phyloP scores from a whole-genome alignment of 1,140 invertebrate genomes.

The Drosophila obscura region DNA sequence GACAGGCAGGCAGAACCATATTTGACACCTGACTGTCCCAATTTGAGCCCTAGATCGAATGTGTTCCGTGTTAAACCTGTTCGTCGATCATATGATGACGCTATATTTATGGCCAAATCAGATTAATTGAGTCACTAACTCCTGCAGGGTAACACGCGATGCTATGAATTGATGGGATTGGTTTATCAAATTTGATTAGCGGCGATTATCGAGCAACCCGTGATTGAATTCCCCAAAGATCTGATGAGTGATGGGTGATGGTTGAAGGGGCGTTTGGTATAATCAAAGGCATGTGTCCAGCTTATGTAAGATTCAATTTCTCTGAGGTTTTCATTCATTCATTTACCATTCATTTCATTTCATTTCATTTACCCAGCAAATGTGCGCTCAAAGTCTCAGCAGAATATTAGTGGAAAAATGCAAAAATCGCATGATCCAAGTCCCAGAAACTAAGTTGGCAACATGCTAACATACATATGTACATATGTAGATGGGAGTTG shows the following conservation, averaged over 20 bases:
- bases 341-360: no score
- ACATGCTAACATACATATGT: background rate
- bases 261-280: background rate
- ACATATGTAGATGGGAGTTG: no score
- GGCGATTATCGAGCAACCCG: slow-evolving; percentile 31
- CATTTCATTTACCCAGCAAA: background rate
- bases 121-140: slow-evolving; percentile 28
- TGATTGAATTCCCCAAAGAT: slow-evolving; percentile 16
- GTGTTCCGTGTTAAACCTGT: background rate
- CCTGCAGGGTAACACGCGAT: slow-evolving; percentile 21
- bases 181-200: slow-evolving; percentile 49
- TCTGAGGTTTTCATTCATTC: slow-evolving; percentile 1
- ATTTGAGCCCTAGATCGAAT: background rate
- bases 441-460: slow-evolving; percentile 11
- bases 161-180: slow-evolving; percentile 27
- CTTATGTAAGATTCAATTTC: slow-evolving; percentile 27
- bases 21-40: slow-evolving; percentile 13
- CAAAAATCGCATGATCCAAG: slow-evolving; percentile 53
- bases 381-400: slow-evolving; percentile 29
- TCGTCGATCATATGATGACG: slow-evolving; percentile 27
- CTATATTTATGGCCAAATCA: background rate
- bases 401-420: slow-evolving; percentile 50
- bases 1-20: background rate
- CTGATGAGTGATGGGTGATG: background rate
- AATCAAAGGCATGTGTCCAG: slow-evolving; percentile 48